These are phyloP conservation scores for Reticulitermes lucifugus DNA, from an alignment of 2,888 invertebrate genomes.

Conservation along the genomic window DNA sequence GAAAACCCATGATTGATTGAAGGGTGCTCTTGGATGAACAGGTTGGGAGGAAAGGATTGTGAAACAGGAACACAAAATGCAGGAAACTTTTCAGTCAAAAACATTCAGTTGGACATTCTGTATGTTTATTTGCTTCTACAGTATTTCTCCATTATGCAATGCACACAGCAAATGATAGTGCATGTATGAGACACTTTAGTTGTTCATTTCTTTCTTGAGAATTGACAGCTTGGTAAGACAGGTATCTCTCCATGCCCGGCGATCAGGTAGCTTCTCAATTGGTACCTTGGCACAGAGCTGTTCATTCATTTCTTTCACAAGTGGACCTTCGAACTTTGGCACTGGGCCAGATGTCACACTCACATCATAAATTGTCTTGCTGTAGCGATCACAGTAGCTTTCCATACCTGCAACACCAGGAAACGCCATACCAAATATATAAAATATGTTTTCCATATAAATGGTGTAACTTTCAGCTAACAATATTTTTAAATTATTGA, in stretches of 20 bases:
- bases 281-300: slow-evolving; percentile 82
- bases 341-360: slow-evolving; percentile 81
- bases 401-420: slow-evolving; percentile 66
- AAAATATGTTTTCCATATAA: too few species aligned
- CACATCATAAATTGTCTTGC: slow-evolving; percentile 70
- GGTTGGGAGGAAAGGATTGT: too few species aligned
- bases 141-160: too few species aligned
- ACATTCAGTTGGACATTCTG: too few species aligned
- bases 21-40: too few species aligned
- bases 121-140: too few species aligned
- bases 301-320: slow-evolving; percentile 74
- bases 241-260: slow-evolving; percentile 86
- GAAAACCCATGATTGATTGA: too few species aligned
- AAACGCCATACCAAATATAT: neutral
- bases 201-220: slow-evolving; percentile 79
- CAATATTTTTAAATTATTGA: too few species aligned
- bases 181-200: slow-evolving; percentile 46
- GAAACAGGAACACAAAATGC: too few species aligned
- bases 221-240: slow-evolving; percentile 83
- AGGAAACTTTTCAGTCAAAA: too few species aligned
- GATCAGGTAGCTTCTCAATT: slow-evolving; percentile 76
- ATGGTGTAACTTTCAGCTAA: too few species aligned
- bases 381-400: slow-evolving; percentile 73
- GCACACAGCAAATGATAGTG: too few species aligned
- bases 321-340: slow-evolving; percentile 78